Evolutionary conservation across 2,797 vertebrate species (phyloP), one percentile per base, ranked within the genome.

Genomic region (Gymnodraco acuticeps): DNA sequence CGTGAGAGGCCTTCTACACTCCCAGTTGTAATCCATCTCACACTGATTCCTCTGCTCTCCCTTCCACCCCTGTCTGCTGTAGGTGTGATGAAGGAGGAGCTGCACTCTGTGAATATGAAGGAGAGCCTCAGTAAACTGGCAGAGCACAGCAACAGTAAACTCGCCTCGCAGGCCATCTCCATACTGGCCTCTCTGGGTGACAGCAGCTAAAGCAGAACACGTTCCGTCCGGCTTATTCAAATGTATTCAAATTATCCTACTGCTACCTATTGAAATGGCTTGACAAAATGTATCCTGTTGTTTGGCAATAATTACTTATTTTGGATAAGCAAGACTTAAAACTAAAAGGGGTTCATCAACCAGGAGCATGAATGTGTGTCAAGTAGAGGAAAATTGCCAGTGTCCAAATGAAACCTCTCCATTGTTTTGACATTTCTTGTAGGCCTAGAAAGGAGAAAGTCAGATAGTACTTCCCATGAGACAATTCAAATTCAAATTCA

Each of bases 31-130:
- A 19, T 45, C 20, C 3, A 13, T 63, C 43, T 53, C 15, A 52
- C 19, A 7, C 31, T 47, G 33, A 33, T 53, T 3, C 62, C 10
- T 51, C 38, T 65, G 10, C 15, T 8, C 10, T 45, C 3, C 3
- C 23, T 47, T 67, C 19, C 2, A 1, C 45, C n/a, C n/a, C 2
- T 41, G n/a, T 70, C 53, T 83, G 48, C 46, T 80, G 3, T 42
- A 97, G 96, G 94, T 84, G 86, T 84, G 31, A 88, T 97, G 91
- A 95, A 92, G 89, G 93, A 95, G 50, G 94, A 96, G 92, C 91
- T 97, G 89, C 92, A 95, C 76, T 88, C 93, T 33, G 77, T 94
- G 73, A 94, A 96, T 33, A 87, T 97, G 64, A 95, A 92, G 84
- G 95, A 96, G 54, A 96, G 94, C 31, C 86, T 98, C 1, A 86